A percentile compares a stretch with the other conserved stretches of the same genome.
These are phyloP conservation scores for Eolophus roseicapilla DNA, from an alignment of 2,113 vertebrate genomes.

Conservation along the genomic window DNA sequence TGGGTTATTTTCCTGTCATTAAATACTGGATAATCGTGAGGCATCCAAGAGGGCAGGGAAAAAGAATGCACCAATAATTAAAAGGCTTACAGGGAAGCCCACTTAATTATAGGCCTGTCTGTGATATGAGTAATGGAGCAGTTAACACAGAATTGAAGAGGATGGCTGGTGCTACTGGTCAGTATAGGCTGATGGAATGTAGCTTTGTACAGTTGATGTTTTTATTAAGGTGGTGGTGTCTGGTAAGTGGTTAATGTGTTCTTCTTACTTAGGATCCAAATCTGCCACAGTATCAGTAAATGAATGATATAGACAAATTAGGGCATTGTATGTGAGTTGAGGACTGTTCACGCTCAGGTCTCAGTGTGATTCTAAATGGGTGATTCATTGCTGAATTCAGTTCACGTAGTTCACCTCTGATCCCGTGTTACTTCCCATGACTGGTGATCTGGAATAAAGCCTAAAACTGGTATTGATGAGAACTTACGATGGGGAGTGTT, in stretches of 20 bases:
- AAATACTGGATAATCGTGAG: neutral
- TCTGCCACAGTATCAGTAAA: neutral
- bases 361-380: neutral
- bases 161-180: neutral
- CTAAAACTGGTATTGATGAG: neutral
- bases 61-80: conserved; percentile 15
- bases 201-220: neutral
- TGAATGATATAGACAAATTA: neutral
- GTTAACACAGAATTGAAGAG: neutral
- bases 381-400: neutral
- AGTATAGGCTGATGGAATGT: neutral
- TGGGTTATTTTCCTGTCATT: conserved; percentile 1
- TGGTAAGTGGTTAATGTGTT: neutral
- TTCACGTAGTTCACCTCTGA: neutral
- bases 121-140: neutral
- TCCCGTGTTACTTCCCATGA: neutral
- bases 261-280: neutral
- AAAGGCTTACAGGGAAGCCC: neutral
- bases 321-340: neutral
- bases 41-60: neutral
- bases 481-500: neutral
- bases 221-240: neutral
- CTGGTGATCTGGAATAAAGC: neutral
- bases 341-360: neutral
- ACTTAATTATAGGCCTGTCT: neutral